phyloP scores from a whole-genome alignment of 1,140 invertebrate species.

The Papilio dardanus region DNA sequence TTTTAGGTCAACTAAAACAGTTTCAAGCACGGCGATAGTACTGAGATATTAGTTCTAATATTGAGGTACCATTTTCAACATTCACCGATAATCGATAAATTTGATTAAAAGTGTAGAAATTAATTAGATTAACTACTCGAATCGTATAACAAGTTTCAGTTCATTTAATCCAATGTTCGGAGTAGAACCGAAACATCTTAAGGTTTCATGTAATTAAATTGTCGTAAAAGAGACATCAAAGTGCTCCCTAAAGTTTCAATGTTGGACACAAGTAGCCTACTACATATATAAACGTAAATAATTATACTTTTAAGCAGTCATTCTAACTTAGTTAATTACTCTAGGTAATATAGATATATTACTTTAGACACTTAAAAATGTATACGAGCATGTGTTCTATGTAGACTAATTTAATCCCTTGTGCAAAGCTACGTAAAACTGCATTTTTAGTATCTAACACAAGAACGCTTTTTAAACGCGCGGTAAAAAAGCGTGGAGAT shows the following conservation, averaged over 20 bases:
- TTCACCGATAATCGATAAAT: neutral
- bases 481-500: no score
- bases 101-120: neutral
- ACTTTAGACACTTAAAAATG: neutral
- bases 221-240: constrained; percentile 23
- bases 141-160: neutral
- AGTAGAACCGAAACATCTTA: neutral
- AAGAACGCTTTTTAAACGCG: no score
- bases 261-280: constrained; percentile 1
- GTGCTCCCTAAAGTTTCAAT: constrained; percentile 19
- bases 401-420: neutral
- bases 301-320: neutral
- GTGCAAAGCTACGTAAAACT: no score
- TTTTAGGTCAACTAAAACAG: no score
- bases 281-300: constrained; percentile 10
- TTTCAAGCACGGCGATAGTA: no score
- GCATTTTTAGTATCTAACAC: no score
- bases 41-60: neutral
- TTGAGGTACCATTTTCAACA: neutral
- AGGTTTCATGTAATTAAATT: constrained; percentile 9
- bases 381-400: no score
- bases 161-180: constrained; percentile 8
- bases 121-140: neutral
- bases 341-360: neutral
- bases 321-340: constrained; percentile 17